Evolutionary conservation across 2,888 invertebrate genomes (phyloP).

Genomic region (Byasa hedistus): DNA sequence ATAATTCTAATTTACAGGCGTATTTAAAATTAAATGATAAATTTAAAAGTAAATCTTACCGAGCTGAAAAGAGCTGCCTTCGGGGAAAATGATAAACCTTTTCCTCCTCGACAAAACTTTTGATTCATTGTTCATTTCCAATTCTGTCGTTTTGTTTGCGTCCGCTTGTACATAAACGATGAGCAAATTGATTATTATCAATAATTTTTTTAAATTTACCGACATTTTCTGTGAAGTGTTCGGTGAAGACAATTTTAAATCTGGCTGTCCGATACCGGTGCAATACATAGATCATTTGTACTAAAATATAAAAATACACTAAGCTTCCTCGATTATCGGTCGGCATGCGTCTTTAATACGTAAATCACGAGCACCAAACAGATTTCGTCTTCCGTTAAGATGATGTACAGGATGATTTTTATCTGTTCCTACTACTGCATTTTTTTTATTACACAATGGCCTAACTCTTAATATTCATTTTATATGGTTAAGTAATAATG

Average conservation of each 20-base stretch:
- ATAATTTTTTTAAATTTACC: conserved; percentile 1
- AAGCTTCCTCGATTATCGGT: conserved; percentile 35
- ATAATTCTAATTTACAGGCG: too few relatives aligned
- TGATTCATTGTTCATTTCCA: conserved; percentile 31
- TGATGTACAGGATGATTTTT: conserved; percentile 44
- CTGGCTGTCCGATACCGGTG: background rate
- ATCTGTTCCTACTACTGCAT: too few relatives aligned
- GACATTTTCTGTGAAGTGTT: background rate
- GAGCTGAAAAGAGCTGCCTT: conserved; percentile 81
- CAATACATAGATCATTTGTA: conserved; percentile 20
- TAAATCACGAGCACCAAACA: conserved; percentile 64
- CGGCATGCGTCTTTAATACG: conserved; percentile 35
- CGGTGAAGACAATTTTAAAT: background rate
- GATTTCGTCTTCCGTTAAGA: conserved; percentile 40
- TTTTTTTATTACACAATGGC: too few relatives aligned
- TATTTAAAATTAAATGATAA: conserved; percentile 2
- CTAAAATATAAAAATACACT: conserved; percentile 37
- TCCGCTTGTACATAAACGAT: conserved; percentile 14
- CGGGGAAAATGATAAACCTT: conserved; percentile 80
- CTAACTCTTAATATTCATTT: too few relatives aligned
- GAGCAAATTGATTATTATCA: conserved; percentile 12
- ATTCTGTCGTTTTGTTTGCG: conserved; percentile 25
- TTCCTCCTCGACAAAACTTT: conserved; percentile 73
- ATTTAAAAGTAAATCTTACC: conserved; percentile 53
- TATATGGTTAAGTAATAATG: too few relatives aligned